These are phyloP conservation scores for Coenonympha arcania DNA, from an alignment of 2,888 invertebrate genomes.

Conservation along the genomic window DNA sequence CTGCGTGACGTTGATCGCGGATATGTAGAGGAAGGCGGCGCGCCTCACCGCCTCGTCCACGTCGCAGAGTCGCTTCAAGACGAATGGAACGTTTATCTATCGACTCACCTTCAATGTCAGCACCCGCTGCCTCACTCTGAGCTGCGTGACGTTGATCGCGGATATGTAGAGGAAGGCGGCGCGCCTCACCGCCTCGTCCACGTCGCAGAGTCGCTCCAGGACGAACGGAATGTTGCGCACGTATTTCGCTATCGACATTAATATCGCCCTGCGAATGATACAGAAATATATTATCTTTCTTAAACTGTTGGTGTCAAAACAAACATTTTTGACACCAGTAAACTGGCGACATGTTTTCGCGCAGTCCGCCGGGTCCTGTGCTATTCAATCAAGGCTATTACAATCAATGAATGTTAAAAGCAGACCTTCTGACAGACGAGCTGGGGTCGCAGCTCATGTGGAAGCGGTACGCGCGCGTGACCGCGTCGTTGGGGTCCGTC, in stretches of 20 bases:
- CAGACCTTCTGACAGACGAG: conserved; percentile 78
- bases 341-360: too few species aligned
- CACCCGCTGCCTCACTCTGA: conserved; percentile 60
- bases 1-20: conserved; percentile 67
- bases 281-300: too few species aligned
- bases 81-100: conserved; percentile 79
- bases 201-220: conserved; percentile 82
- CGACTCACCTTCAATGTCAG: conserved; percentile 64
- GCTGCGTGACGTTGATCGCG: conserved; percentile 63
- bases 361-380: too few species aligned
- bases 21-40: conserved; percentile 67
- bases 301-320: too few species aligned
- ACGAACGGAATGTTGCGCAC: conserved; percentile 80
- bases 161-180: conserved; percentile 67
- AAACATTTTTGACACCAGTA: too few species aligned
- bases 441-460: conserved; percentile 84
- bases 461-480: conserved; percentile 80
- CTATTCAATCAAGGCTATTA: too few species aligned
- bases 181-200: conserved; percentile 82
- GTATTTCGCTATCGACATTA: conserved; percentile 82
- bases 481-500: conserved; percentile 80
- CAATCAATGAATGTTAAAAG: neutral
- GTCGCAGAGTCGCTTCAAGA: conserved; percentile 83
- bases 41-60: conserved; percentile 83
- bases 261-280: conserved; percentile 73